phyloP scores from a whole-genome alignment of 2,113 vertebrate genomes.

The Cranoglanis bouderius region DNA sequence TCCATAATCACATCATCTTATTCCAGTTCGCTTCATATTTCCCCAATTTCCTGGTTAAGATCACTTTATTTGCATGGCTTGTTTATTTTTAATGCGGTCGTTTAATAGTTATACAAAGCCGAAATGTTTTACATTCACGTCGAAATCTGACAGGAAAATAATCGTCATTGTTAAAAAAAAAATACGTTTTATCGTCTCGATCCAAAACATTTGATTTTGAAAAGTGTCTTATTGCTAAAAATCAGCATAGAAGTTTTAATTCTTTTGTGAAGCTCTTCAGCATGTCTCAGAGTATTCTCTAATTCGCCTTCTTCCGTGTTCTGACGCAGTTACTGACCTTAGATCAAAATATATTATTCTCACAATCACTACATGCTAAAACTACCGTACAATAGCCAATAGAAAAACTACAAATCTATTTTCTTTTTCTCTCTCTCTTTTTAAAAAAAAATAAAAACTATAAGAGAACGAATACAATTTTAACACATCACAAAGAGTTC shows the following conservation, averaged over 20 bases:
- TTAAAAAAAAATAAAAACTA: neutral
- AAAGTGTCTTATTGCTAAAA: slow-evolving; percentile 51
- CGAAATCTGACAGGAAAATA: too few relatives aligned
- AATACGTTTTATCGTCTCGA: too few relatives aligned
- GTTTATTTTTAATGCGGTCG: neutral
- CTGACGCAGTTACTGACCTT: slow-evolving; percentile 33
- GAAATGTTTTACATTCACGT: neutral
- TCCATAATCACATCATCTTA: too few relatives aligned
- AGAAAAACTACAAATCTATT: too few relatives aligned
- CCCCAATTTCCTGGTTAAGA: neutral
- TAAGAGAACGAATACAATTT: neutral
- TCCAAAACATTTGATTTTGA: neutral
- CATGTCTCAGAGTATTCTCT: slow-evolving; percentile 27
- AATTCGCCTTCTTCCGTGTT: slow-evolving; percentile 54
- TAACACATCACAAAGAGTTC: neutral
- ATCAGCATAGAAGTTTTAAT: slow-evolving; percentile 53
- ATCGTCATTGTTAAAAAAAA: too few relatives aligned
- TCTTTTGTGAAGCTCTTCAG: slow-evolving; percentile 59
- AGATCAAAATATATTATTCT: neutral
- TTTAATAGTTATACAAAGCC: neutral
- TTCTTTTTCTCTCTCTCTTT: neutral
- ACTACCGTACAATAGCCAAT: neutral
- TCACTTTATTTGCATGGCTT: neutral
- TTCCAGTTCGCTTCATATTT: neutral
- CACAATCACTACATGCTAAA: neutral